phyloP scores from a whole-genome alignment of 2,113 vertebrate species.

The Globicephala melas region DNA sequence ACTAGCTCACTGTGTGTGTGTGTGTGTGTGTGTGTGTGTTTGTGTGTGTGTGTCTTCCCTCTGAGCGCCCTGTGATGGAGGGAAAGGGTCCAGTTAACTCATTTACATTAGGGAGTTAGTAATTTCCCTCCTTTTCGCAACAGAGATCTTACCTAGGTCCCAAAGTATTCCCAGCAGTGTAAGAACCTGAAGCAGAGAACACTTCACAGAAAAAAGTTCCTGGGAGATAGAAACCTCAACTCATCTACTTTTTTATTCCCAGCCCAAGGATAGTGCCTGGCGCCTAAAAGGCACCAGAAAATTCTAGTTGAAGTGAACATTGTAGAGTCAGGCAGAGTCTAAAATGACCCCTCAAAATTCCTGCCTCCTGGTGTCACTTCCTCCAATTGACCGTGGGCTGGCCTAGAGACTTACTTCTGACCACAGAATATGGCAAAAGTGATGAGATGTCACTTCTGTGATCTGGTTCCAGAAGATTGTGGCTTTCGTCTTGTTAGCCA shows the following conservation, averaged over 20 bases:
- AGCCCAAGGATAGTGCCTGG: not conserved
- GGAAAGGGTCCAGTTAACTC: not conserved
- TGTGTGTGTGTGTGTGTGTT: not conserved
- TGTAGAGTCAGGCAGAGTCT: not conserved
- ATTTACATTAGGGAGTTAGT: not conserved
- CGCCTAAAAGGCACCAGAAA: not conserved
- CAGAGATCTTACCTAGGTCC: not conserved
- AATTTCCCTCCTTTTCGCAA: not conserved
- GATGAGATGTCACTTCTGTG: not conserved
- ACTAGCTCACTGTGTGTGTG: not conserved
- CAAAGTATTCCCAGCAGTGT: not conserved
- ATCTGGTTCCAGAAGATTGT: not conserved
- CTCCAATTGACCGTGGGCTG: not conserved
- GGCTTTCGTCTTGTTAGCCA: not conserved
- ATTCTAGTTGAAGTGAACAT: not conserved
- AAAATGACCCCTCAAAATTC: not conserved
- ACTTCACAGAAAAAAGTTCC: not conserved
- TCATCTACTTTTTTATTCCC: not conserved
- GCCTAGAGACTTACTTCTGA: not conserved
- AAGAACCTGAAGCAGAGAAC: not conserved
- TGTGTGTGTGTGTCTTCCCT: not conserved
- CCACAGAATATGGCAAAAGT: not conserved
- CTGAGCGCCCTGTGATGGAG: not conserved
- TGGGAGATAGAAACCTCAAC: not conserved
- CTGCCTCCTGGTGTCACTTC: not conserved